Evolutionary conservation across 2,113 vertebrate species (phyloP).

Genomic region (Cyanoderma ruficeps): DNA sequence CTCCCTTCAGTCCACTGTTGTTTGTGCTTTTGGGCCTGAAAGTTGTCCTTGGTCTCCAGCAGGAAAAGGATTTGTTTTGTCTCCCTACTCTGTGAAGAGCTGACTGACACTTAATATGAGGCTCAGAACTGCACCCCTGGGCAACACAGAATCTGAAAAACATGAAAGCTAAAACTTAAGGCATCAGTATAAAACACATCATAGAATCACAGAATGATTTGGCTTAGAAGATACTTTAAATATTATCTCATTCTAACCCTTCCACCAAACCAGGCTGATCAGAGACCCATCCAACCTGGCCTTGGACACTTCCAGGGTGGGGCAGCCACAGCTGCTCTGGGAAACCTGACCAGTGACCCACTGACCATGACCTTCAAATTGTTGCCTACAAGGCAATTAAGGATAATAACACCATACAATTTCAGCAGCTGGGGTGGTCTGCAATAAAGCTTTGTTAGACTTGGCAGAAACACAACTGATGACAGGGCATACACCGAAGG

Average conservation of each 20-base stretch:
- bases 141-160: not conserved
- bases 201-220: not conserved
- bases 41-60: not conserved
- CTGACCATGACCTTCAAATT: accelerated
- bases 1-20: not conserved
- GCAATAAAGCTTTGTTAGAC: not conserved
- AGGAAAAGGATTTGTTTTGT: not conserved
- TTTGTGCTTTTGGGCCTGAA: not conserved
- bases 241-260: not conserved
- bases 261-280: accelerated
- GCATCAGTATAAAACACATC: not conserved
- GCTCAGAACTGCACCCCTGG: no score
- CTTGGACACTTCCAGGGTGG: not conserved
- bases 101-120: not conserved
- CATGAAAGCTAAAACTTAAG: not conserved
- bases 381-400: not conserved
- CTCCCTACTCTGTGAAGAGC: not conserved
- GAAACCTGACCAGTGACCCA: not conserved
- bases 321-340: not conserved
- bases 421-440: not conserved
- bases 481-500: not conserved
- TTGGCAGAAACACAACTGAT: not conserved
- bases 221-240: no score
- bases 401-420: accelerated
- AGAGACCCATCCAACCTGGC: not conserved